A percentile compares a stretch with the other conserved stretches of the same genome.
These are phyloP conservation scores for Pammene aurita DNA, from an alignment of 2,888 invertebrate species.

Conservation along the genomic window DNA sequence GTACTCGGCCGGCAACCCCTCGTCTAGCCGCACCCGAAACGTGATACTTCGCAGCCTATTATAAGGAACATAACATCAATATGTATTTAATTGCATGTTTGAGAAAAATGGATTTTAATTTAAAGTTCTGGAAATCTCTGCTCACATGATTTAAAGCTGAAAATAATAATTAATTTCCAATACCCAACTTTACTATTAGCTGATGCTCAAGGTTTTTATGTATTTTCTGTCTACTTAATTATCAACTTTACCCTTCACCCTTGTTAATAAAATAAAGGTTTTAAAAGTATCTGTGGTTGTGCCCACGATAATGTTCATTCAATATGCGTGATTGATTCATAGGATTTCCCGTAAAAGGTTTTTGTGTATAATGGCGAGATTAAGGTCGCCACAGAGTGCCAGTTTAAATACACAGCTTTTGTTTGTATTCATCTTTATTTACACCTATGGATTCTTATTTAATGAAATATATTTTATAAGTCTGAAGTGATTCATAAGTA, in stretches of 20 bases:
- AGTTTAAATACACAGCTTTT: constrained; percentile 20
- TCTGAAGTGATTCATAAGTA: no score
- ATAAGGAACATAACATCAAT: no score
- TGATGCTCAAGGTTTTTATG: neutral
- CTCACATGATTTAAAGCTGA: no score
- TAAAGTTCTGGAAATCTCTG: no score
- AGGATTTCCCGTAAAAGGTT: constrained; percentile 36
- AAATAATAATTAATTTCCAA: no score
- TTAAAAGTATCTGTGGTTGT: constrained; percentile 37
- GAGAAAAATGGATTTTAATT: no score
- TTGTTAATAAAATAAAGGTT: constrained; percentile 36
- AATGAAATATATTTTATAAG: no score
- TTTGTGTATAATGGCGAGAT: constrained; percentile 31
- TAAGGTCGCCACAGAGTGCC: constrained; percentile 12
- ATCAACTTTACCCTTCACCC: constrained; percentile 15
- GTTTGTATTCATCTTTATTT: neutral
- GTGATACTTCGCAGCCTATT: no score
- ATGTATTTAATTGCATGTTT: no score
- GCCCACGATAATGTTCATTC: constrained; percentile 26
- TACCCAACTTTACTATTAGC: neutral
- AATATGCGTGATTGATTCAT: constrained; percentile 39
- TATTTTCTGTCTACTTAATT: neutral
- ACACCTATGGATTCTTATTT: neutral
- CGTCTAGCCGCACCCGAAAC: no score
- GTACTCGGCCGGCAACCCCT: no score